Percentiles rank a stretch among this genome's conserved stretches.
Evolutionary conservation across 2,113 vertebrate genomes (phyloP).

Genomic region (Herpailurus yagouaroundi): DNA sequence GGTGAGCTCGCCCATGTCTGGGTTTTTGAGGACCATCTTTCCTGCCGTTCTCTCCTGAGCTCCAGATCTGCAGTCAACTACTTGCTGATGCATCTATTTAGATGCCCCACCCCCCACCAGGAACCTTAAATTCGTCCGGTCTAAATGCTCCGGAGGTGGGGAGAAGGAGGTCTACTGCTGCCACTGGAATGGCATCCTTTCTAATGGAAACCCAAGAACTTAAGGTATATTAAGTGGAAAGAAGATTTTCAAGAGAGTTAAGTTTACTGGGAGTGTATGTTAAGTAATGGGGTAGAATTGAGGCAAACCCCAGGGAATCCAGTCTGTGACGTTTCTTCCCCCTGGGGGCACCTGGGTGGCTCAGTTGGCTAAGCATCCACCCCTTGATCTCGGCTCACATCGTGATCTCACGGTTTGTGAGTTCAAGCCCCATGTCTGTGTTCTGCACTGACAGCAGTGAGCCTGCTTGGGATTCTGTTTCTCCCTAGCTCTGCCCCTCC

Average conservation of each 20-base stretch:
- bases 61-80: background rate
- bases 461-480: no score
- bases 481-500: no score
- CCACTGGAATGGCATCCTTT: background rate
- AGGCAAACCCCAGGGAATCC: background rate
- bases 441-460: no score
- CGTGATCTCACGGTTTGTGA: no score
- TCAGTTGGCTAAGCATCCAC: no score
- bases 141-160: background rate
- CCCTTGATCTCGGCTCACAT: no score
- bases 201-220: background rate
- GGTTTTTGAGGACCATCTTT: background rate
- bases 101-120: background rate
- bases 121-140: background rate
- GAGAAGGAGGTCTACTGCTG: rapidly evolving
- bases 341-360: no score
- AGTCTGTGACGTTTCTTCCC: background rate
- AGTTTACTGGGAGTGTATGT: background rate
- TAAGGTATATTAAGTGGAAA: background rate
- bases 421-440: no score
- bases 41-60: background rate
- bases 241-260: background rate
- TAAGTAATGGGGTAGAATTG: background rate
- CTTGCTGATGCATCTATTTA: background rate
- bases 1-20: background rate